Percentiles rank a stretch among this genome's conserved stretches.
Evolutionary conservation across 2,797 vertebrate species (phyloP).

Genomic region (Malurus leucopterus): DNA sequence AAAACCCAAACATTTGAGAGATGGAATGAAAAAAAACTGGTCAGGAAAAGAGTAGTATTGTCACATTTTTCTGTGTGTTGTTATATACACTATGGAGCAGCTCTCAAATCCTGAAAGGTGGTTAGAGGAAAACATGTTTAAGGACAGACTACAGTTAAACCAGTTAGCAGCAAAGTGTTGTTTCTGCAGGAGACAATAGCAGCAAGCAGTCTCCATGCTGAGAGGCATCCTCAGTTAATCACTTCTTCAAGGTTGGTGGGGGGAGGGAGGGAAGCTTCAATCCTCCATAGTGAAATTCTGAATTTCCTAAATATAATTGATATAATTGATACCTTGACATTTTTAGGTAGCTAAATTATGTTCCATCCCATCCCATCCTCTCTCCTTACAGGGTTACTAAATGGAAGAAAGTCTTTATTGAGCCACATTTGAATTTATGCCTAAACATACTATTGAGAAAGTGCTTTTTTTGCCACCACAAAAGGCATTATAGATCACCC

Average conservation of each 20-base stretch:
- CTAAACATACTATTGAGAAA: not conserved
- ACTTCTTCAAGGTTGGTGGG: not conserved
- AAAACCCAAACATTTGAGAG: slow-evolving; percentile 57
- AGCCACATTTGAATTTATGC: not conserved
- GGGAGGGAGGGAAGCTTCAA: not conserved
- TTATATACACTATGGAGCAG: not conserved
- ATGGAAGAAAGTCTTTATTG: not conserved
- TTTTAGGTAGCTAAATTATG: not conserved
- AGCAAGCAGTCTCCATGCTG: slow-evolving; percentile 22
- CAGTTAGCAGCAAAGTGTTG: slow-evolving; percentile 19
- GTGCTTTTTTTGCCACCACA: not conserved
- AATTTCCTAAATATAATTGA: not conserved
- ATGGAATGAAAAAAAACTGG: slow-evolving; percentile 45
- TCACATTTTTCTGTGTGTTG: not conserved
- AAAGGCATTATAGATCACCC: not conserved
- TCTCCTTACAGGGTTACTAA: not conserved
- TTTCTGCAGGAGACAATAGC: slow-evolving; percentile 29
- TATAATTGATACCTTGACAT: not conserved
- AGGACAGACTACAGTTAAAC: slow-evolving; percentile 42
- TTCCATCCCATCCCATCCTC: not conserved
- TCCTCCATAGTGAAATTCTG: not conserved
- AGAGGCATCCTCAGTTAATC: slow-evolving; percentile 6
- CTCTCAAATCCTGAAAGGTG: slow-evolving; percentile 24
- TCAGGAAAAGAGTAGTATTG: not conserved
- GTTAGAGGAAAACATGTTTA: not conserved